phyloP scores from a whole-genome alignment of 2,888 invertebrate species.

The Torymus tubicola region DNA sequence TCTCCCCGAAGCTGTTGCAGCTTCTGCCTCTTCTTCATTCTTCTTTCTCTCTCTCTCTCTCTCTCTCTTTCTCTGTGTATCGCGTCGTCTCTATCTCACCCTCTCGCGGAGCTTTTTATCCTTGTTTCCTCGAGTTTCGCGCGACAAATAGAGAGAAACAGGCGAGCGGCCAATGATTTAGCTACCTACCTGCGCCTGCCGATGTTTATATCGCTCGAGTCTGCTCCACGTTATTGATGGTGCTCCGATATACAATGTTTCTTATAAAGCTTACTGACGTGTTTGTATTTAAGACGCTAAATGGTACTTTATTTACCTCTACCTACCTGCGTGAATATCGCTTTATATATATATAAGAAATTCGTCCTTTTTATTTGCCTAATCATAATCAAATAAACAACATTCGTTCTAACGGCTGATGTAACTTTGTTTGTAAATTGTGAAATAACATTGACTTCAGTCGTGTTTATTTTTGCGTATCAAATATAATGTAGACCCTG shows the following conservation, averaged over 20 bases:
- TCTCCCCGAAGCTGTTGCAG: slow-evolving; percentile 7
- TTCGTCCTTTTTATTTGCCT: too few species aligned
- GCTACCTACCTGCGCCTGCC: slow-evolving; percentile 34
- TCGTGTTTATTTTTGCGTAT: too few species aligned
- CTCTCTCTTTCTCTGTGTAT: neutral
- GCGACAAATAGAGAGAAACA: slow-evolving; percentile 53
- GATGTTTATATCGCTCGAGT: slow-evolving; percentile 29
- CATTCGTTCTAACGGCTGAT: too few species aligned
- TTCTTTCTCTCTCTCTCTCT: neutral
- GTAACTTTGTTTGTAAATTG: too few species aligned
- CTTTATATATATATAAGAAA: too few species aligned
- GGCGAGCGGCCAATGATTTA: slow-evolving; percentile 31
- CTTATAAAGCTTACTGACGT: slow-evolving; percentile 2
- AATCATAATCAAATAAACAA: too few species aligned
- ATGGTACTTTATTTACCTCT: too few species aligned
- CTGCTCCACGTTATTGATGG: slow-evolving; percentile 16
- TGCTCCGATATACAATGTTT: slow-evolving; percentile 17
- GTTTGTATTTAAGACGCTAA: too few species aligned
- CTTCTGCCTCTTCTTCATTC: slow-evolving; percentile 3
- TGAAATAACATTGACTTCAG: too few species aligned
- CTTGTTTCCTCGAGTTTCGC: neutral
- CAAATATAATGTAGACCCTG: too few species aligned
- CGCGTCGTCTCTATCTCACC: neutral
- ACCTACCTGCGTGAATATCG: too few species aligned
- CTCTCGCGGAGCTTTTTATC: slow-evolving; percentile 17